Conservation (phyloP, 2,113 vertebrate genomes). For the Pseudorectes ferrugineus region DNA sequence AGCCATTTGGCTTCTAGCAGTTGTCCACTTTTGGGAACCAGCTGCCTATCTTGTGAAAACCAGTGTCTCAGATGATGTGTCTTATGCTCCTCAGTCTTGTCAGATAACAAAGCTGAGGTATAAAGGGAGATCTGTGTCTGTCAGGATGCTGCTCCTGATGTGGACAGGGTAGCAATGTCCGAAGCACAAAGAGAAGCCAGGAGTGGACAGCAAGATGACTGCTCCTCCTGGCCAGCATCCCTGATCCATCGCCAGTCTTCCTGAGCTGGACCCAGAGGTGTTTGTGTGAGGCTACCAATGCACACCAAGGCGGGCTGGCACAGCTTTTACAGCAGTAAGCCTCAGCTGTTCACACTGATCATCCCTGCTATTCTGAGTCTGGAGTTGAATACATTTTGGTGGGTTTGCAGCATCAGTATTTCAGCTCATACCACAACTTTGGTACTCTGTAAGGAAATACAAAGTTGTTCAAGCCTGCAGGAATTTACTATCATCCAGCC, state of each 20-base stretch:
- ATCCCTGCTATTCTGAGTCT: background rate
- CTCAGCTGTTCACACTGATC: background rate
- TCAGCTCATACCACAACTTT: background rate
- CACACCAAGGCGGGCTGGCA: background rate
- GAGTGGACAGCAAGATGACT: background rate
- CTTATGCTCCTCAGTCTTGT: background rate
- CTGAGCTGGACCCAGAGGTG: background rate
- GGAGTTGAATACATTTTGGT: background rate
- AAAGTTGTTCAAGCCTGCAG: background rate
- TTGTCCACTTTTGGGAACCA: background rate
- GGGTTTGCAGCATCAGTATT: background rate
- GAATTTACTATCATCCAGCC: constrained; percentile 14
- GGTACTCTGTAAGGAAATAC: background rate
- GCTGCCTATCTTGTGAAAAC: background rate
- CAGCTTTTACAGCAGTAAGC: background rate
- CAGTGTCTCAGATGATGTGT: background rate
- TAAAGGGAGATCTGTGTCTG: background rate
- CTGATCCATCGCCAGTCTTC: background rate
- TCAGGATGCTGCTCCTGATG: background rate
- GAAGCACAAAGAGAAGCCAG: background rate
- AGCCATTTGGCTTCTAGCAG: background rate
- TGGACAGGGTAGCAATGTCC: background rate
- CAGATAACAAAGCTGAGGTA: background rate
- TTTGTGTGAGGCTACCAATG: background rate
- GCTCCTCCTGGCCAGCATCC: background rate